These are phyloP conservation scores for Corythornis leucogaster DNA, from an alignment of 2,797 vertebrate species.

Conservation along the genomic window DNA sequence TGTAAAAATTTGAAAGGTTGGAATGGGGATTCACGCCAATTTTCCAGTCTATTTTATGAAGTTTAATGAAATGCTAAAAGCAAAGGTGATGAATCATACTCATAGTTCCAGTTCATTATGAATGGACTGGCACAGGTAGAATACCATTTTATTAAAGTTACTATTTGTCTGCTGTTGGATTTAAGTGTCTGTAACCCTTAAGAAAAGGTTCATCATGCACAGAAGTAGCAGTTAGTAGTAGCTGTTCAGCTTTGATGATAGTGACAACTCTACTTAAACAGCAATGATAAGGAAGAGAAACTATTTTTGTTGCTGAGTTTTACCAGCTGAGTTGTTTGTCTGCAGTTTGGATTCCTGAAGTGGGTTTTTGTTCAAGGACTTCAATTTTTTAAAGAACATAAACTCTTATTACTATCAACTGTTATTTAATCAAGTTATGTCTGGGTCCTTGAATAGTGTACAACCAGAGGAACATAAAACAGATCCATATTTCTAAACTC, in stretches of 20 bases:
- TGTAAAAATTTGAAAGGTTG: not conserved
- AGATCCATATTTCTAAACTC: slow-evolving; percentile 35
- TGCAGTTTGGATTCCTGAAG: not conserved
- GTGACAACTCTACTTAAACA: not conserved
- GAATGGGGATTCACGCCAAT: not conserved
- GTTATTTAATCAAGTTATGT: not conserved
- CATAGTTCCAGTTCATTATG: slow-evolving; percentile 3
- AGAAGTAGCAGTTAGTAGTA: slow-evolving; percentile 7
- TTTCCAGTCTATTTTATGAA: slow-evolving; percentile 15
- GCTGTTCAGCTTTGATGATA: not conserved
- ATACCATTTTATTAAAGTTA: not conserved
- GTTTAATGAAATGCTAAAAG: slow-evolving; percentile 23
- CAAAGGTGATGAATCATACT: not conserved
- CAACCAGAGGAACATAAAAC: slow-evolving; percentile 20
- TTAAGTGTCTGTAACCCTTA: slow-evolving; percentile 35
- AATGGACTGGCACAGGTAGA: not conserved
- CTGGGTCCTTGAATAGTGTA: slow-evolving; percentile 5
- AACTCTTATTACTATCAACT: slow-evolving; percentile 2
- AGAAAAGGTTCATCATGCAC: slow-evolving; percentile 29
- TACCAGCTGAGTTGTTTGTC: slow-evolving; percentile 18
- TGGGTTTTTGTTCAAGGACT: slow-evolving; percentile 63
- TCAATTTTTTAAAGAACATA: slow-evolving; percentile 51
- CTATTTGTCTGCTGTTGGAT: not conserved
- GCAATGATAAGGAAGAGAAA: not conserved
- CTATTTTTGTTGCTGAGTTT: not conserved